Evolutionary conservation across 2,888 invertebrate genomes (phyloP), one percentile per base, ranked within the genome.

Genomic region (Protophormia terraenovae): DNA sequence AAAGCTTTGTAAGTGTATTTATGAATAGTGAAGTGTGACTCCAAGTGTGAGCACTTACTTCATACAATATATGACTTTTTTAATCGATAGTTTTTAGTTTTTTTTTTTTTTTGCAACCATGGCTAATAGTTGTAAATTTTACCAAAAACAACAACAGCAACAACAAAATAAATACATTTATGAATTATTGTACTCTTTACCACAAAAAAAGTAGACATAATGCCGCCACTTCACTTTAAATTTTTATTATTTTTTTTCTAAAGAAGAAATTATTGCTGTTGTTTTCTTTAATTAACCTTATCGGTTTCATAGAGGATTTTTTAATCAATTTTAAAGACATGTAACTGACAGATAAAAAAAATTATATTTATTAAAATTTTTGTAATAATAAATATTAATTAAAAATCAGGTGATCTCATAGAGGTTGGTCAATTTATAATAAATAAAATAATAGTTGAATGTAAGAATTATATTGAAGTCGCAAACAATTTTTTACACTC

Each of bases 201-300:
- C 55, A 27, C 71, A 55, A 41, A n/a, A n/a, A n/a, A 55, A 71
- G 55, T 71, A 80, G 80, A 55, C 72, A 66, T 58, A n/a, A 58
- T 27, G 72, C 72, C 72, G 72, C 64, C 72, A 72, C 64, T 78
- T 79, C 32, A 66, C 50, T 62, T 75, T 16, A 24, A 19, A 1
- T 1, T 64, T 41, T 41, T 55, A 53, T 5, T 7, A 10, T 76
- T 35, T 35, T 45, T 62, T 5, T 8, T n/a, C n/a, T n/a, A n/a
- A n/a, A 35, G 16, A 27, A 35, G 55, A 60, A 62, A 64, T 45
- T 6, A 35, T 64, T 47, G 24, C 19, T 75, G 6, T 76, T 60
- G 41, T 55, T 75, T 27, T 75, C 22, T 38, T 53, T 69, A 73
- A 79, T 79, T 75, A 79, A 73, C 67, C 67, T 79, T 73, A 83